phyloP scores from a whole-genome alignment of 2,113 vertebrate genomes.

The Arizona elegans region DNA sequence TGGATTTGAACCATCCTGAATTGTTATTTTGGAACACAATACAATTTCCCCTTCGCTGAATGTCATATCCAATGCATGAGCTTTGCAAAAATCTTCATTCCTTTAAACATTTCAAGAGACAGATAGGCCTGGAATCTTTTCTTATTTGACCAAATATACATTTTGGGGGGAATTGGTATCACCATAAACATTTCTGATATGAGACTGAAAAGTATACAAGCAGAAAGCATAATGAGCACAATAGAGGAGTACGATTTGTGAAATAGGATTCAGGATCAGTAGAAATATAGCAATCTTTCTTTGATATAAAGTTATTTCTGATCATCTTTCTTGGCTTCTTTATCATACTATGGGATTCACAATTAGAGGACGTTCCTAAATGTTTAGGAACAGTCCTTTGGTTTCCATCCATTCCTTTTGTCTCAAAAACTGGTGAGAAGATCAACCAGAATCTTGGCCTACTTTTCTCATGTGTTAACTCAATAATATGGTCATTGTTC shows the following conservation, averaged over 20 bases:
- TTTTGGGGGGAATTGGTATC: not conserved
- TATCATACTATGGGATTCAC: not conserved
- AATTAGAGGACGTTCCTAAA: not conserved
- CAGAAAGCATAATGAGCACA: not conserved
- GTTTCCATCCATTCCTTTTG: conserved; percentile 5
- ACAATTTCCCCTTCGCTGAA: not conserved
- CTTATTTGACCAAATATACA: not conserved
- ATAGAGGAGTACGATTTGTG: not conserved
- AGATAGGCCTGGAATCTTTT: not conserved
- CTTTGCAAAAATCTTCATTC: not conserved
- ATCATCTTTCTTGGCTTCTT: not conserved
- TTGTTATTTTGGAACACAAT: not conserved
- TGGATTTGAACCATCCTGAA: not conserved
- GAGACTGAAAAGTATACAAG: not conserved
- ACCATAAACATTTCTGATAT: not conserved
- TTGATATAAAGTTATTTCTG: not conserved
- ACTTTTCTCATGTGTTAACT: conserved; percentile 16
- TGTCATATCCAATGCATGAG: not conserved
- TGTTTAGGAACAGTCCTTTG: not conserved
- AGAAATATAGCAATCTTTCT: not conserved
- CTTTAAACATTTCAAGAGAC: not conserved
- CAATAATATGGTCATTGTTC: conserved; percentile 22
- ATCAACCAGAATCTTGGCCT: conserved; percentile 20
- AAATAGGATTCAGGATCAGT: not conserved
- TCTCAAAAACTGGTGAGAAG: conserved; percentile 11